phyloP scores from a whole-genome alignment of 1,140 invertebrate genomes.

The Cotesia chilonis region DNA sequence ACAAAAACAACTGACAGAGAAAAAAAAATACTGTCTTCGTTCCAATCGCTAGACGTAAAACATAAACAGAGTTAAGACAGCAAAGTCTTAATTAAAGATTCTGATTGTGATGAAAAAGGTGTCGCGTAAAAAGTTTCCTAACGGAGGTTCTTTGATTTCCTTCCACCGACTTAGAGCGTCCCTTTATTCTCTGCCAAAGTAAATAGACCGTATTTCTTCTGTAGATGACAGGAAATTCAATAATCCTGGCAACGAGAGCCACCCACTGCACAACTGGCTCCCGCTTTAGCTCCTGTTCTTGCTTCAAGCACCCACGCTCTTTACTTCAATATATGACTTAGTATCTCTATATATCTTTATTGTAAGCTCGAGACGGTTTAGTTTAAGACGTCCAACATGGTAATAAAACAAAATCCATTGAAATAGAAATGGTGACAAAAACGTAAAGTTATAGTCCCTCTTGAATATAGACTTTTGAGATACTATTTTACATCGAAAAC shows the following conservation, averaged over 20 bases:
- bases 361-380: neutral
- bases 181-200: conserved; percentile 47
- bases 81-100: conserved; percentile 10
- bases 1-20: neutral
- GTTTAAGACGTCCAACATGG: conserved; percentile 12
- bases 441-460: conserved; percentile 12
- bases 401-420: conserved; percentile 18
- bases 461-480: conserved; percentile 18
- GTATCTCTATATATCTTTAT: too few species aligned
- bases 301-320: too few species aligned
- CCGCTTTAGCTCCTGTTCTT: neutral
- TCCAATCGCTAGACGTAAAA: neutral
- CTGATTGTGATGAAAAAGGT: conserved; percentile 7
- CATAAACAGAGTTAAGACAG: neutral
- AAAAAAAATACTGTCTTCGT: neutral
- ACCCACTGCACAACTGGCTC: conserved; percentile 13
- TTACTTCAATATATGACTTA: too few species aligned
- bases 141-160: conserved; percentile 7
- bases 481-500: conserved; percentile 16
- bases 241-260: conserved; percentile 49
- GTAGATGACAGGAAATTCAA: conserved; percentile 65
- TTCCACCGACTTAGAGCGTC: conserved; percentile 9
- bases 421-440: conserved; percentile 20
- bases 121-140: conserved; percentile 15
- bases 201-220: conserved; percentile 65